Evolutionary conservation across 2,888 invertebrate genomes (phyloP), one percentile per base, ranked within the genome.

Genomic region (Diplolepis rosae): DNA sequence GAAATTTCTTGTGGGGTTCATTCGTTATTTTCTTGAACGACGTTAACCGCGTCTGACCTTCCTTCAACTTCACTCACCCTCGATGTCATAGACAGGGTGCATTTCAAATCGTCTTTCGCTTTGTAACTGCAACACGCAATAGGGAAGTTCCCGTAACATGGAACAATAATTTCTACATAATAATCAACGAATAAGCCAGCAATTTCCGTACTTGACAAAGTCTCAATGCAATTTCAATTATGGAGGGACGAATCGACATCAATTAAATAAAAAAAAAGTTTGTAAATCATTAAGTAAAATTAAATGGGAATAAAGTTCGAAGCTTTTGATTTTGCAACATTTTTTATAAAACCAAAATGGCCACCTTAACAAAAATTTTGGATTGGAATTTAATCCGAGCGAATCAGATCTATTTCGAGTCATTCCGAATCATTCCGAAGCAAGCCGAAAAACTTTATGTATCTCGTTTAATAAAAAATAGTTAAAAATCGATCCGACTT

Each of bases 1-100:
- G 28, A 28, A 15, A 52, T 1, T 52, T 28, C 52, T 4, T 52
- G 28, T 15, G 27, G n/a, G 9, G 9, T 9, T 45, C 27, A 52
- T 28, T 28, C 28, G 51, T 51, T 27, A n/a, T 28, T 28, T 28
- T n/a, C n/a, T 28, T 28, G 39, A 22, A 50, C 66, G 39, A 50
- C 66, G 39, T n/a, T 28, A 50, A 69, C 66, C 54, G 52, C 69
- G 71, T 76, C 77, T 79, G 83, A 86, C 86, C 86, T 87, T 85
- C 80, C 61, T 74, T 80, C 82, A 84, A 85, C 84, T 85, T 84
- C 80, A 79, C 77, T 78, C 75, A 90, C 90, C 90, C 90, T 89
- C 89, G 88, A 68, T 70, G 70, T 30, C n/a, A 61, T 22, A 51
- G 45, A 45, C 66, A 69, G 74, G 88, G 90, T 89, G 90, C 90